Base-by-base conservation (phyloP, 2,888 invertebrate species). In the Temnothorax unifasciatus region DNA sequence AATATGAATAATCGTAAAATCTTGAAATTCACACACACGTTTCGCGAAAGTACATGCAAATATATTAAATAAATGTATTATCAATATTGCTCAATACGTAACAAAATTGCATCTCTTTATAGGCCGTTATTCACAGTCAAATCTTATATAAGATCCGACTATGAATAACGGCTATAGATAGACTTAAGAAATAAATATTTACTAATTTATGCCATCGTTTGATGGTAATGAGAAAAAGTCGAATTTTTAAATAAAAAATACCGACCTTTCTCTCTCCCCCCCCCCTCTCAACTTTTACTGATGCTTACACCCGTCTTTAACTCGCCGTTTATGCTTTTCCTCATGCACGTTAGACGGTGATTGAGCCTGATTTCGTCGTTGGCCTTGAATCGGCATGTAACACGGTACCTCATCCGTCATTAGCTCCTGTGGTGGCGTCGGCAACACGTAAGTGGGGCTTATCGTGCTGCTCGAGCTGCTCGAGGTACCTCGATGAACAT, bases 321-420 rank as follows among this genome's bases (percentile, higher is more conserved):
- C 95, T 84, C 96, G 95, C 86, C 96, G 96, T 90, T 96, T 96
- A 86, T 96, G 96, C 87, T 96, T 96, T 87, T 96, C 96, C 92
- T 97, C 97, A 91, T 96, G 96, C 85, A 96, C 95, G 85, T 96
- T 96, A n/a, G 96, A 95, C 1, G 96, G 91, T 13, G 92, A 93
- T 87, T 94, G 94, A 66, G 91, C 92, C 81, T 94, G 94, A 83
- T 92, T 96, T 90, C 97, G 95, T 85, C 97, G 95, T 91, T 97
- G 97, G 69, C 97, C 97, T 94, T 97, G 97, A 92, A 97, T 97
- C 69, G 97, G 97, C 97, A 97, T 97, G 92, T 97, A 97, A 81
- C 97, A 97, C 9, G 97, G 97, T 64, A 96, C 95, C 88, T 95
- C 95, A 90, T 96, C 96, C 25, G 87, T 86, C 91, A 93, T 91